A percentile compares a stretch with the other conserved stretches of the same genome.
Conservation (phyloP, 2,888 invertebrate species). For the Carterocephalus palaemon region DNA sequence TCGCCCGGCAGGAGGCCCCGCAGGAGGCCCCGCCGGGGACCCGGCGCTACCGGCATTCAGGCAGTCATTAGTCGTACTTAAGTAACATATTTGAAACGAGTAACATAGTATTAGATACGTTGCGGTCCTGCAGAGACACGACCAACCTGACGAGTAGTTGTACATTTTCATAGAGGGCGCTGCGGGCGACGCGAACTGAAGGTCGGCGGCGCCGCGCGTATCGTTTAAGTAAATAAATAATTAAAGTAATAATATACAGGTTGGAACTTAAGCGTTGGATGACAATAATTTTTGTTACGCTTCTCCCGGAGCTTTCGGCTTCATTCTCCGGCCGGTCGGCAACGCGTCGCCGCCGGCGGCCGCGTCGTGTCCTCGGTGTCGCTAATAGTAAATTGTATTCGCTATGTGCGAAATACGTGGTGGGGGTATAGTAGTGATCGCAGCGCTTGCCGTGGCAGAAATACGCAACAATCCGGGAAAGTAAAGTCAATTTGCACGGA, state of each 20-base stretch:
- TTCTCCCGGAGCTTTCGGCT: conserved; percentile 45
- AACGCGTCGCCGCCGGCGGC: conserved; percentile 18
- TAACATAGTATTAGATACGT: conserved; percentile 34
- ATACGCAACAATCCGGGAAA: no score
- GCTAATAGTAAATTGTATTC: conserved; percentile 49
- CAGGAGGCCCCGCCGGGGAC: background rate
- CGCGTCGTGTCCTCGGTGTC: conserved; percentile 68
- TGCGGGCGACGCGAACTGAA: conserved; percentile 39
- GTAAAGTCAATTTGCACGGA: no score
- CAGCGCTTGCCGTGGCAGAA: no score
- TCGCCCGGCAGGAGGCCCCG: no score
- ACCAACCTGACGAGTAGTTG: conserved; percentile 45
- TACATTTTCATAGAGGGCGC: conserved; percentile 59
- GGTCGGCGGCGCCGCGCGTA: conserved; percentile 61
- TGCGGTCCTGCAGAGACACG: conserved; percentile 32
- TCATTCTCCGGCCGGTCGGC: background rate
- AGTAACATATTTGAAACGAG: conserved; percentile 16
- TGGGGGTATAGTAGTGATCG: no score
- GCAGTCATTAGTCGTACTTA: conserved; percentile 26
- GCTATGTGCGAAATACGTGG: no score
- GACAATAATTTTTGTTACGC: conserved; percentile 77
- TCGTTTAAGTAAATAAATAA: conserved; percentile 59
- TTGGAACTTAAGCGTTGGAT: conserved; percentile 74
- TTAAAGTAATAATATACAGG: conserved; percentile 54
- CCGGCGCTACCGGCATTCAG: conserved; percentile 25